phyloP scores from a whole-genome alignment of 2,888 invertebrate genomes.

The Clostera curtula region DNA sequence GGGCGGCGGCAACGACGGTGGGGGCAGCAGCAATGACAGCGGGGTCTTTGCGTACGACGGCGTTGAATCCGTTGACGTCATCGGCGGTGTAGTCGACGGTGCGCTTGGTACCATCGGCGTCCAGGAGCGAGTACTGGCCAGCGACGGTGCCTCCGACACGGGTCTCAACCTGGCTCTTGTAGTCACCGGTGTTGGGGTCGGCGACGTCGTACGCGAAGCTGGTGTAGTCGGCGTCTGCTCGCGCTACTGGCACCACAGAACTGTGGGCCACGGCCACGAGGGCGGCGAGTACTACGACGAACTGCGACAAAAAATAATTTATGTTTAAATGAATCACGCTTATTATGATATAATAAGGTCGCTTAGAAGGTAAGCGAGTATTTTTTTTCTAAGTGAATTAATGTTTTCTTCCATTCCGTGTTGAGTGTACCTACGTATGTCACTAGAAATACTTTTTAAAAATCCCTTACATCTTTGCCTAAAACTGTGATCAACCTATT shows the following conservation, averaged over 20 bases:
- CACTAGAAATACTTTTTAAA: no score
- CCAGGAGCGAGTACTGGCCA: constrained; percentile 73
- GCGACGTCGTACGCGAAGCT: constrained; percentile 75
- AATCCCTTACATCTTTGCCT: no score
- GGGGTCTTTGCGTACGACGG: constrained; percentile 72
- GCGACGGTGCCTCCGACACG: constrained; percentile 68
- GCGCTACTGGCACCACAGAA: constrained; percentile 69
- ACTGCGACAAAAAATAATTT: constrained; percentile 32
- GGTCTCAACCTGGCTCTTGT: constrained; percentile 72
- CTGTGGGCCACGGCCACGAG: constrained; percentile 51
- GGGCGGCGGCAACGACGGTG: constrained; percentile 40
- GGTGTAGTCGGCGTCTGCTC: constrained; percentile 66
- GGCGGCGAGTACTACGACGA: constrained; percentile 58
- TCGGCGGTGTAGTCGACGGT: constrained; percentile 75
- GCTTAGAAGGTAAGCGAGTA: no score
- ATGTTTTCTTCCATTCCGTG: no score
- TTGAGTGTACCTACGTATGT: no score
- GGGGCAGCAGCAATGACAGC: constrained; percentile 37
- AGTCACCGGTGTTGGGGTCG: constrained; percentile 74
- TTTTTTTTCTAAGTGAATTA: no score
- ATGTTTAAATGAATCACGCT: no score
- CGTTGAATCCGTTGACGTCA: constrained; percentile 74
- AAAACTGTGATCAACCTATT: no score
- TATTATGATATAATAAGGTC: no score
- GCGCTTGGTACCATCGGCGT: constrained; percentile 72